phyloP scores from a whole-genome alignment of 37 sponge, comb jelly and placozoan species.

The Haliclona indistincta region DNA sequence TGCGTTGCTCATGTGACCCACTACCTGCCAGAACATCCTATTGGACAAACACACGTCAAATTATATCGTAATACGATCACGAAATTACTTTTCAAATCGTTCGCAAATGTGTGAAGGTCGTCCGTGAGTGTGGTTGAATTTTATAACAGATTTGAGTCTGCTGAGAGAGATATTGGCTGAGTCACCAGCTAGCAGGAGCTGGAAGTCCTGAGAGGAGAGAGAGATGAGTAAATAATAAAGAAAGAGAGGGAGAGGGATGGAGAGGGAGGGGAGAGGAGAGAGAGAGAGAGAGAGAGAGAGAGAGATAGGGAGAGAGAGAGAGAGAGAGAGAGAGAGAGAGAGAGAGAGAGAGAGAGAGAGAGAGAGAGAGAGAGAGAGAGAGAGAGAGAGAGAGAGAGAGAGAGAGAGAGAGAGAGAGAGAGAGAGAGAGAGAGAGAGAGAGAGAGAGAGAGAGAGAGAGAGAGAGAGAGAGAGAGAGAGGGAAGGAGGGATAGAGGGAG shows the following conservation, averaged over 20 bases:
- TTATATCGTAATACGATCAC: not conserved
- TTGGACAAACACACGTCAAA: slow-evolving; percentile 4
- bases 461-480: not conserved
- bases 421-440: not conserved
- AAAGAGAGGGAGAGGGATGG: not conserved
- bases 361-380: too few relatives aligned
- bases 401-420: not conserved
- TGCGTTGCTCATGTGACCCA: slow-evolving; percentile 84
- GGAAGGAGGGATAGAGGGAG: not conserved
- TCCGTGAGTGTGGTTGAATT: slow-evolving; percentile 76
- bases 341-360: too few relatives aligned
- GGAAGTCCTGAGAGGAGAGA: slow-evolving; percentile 74
- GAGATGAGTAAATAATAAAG: not conserved
- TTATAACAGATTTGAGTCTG: slow-evolving; percentile 71
- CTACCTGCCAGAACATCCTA: slow-evolving; percentile 95
- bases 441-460: not conserved
- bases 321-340: not conserved
- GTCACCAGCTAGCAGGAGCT: slow-evolving; percentile 90
- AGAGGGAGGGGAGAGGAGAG: not conserved
- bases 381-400: not conserved
- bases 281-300: not conserved
- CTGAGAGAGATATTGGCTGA: slow-evolving; percentile 72
- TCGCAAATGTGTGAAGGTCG: slow-evolving; percentile 35
- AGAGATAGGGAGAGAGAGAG: not conserved
- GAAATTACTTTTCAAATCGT: slow-evolving; percentile 69